Evolutionary conservation across 2,113 vertebrate species (phyloP), one percentile per base, ranked within the genome.

Genomic region (Channa argus): DNA sequence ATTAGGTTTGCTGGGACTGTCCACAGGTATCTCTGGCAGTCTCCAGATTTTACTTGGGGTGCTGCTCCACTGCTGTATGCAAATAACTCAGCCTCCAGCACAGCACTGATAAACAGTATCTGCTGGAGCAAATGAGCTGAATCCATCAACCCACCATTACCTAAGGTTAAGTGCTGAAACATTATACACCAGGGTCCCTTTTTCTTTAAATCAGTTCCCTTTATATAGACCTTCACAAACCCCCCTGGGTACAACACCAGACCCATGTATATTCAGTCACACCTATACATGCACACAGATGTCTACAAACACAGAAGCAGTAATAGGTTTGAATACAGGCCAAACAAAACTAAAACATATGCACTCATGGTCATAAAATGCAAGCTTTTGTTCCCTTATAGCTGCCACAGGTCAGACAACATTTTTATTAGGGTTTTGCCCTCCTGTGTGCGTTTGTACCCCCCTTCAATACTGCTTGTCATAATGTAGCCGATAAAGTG

Each of bases 401-500:
- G 60, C 79, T 54, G 67, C 74, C 56, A 43, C 43, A 8, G 69
- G 76, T 80, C 66, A 73, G 58, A 53, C 49, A 50, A n/a, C 47
- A 41, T 49, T 79, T 24, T 77, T 79, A 68, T 85, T 63, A 73
- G 7, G 50, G 63, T 53, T 49, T 2, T 71, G 50, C n/a, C 24
- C 47, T 55, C 24, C 24, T 39, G 5, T 47, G 15, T 47, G 69
- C 75, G 64, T 62, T 51, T 43, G 13, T 55, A 50, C 8, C 37
- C 56, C 36, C 8, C 43, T 66, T 69, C 77, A 73, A 80, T 74
- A 50, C 50, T 72, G 76, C 56, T 74, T 74, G 85, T 91, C 77
- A 86, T 88, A 82, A 88, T 67, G 78, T 56, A 51, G 72, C 60
- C 46, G 69, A 81, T 88, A 87, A 90, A 89, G 86, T 92, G 91